Conservation (phyloP, 2,888 invertebrate genomes). For the Noctua pronuba region DNA sequence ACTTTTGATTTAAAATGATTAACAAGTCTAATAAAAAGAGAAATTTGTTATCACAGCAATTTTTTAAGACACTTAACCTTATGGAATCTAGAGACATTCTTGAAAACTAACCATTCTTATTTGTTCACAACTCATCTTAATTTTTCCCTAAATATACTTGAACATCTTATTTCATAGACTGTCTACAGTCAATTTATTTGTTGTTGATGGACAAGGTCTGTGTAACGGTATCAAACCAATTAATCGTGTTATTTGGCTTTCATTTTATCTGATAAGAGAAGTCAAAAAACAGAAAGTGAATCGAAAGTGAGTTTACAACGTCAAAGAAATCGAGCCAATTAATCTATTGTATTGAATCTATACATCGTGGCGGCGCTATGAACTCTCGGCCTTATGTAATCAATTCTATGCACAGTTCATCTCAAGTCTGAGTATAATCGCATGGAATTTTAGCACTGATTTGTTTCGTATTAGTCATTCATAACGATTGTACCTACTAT, state of each 20-base stretch:
- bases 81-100: slow-evolving; percentile 20
- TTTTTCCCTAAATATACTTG: slow-evolving; percentile 7
- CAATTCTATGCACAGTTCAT: slow-evolving; percentile 54
- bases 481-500: slow-evolving; percentile 7
- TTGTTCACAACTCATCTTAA: slow-evolving; percentile 43
- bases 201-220: slow-evolving; percentile 10
- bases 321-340: slow-evolving; percentile 72
- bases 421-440: slow-evolving; percentile 29
- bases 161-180: slow-evolving; percentile 11
- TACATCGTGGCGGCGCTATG: slow-evolving; percentile 49
- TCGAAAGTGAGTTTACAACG: slow-evolving; percentile 74
- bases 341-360: slow-evolving; percentile 67
- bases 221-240: slow-evolving; percentile 64
- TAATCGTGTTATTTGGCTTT: slow-evolving; percentile 66
- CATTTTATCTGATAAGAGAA: slow-evolving; percentile 68
- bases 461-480: slow-evolving; percentile 12
- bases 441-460: slow-evolving; percentile 31
- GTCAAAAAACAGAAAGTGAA: slow-evolving; percentile 70
- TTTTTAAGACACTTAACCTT: slow-evolving; percentile 33
- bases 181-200: slow-evolving; percentile 16
- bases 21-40: slow-evolving; percentile 45
- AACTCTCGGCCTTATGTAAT: slow-evolving; percentile 67
- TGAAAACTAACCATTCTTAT: slow-evolving; percentile 38
- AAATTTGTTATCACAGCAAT: slow-evolving; percentile 7
- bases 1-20: slow-evolving; percentile 46